These are phyloP conservation scores for Lagopus leucura DNA, from an alignment of 2,113 vertebrate genomes.

Conservation along the genomic window DNA sequence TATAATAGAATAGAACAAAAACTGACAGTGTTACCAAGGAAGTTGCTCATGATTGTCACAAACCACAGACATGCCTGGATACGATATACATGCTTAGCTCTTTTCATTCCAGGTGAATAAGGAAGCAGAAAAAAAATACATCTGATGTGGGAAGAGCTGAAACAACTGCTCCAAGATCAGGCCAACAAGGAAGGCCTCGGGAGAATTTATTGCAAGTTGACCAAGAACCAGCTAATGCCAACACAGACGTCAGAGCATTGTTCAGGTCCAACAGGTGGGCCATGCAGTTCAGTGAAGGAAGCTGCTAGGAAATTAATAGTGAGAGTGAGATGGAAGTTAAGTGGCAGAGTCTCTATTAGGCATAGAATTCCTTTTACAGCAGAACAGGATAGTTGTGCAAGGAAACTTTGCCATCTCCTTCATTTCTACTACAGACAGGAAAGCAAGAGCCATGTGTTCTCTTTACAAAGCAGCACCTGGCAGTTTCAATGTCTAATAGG, in stretches of 20 bases:
- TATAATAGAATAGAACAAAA: neutral
- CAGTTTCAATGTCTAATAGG: neutral
- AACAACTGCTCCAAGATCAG: neutral
- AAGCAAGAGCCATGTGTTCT: neutral
- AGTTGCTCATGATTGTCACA: neutral
- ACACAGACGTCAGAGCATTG: neutral
- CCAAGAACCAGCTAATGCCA: neutral
- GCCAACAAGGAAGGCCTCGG: neutral
- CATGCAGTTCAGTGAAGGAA: neutral
- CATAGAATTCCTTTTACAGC: neutral
- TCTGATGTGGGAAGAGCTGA: neutral
- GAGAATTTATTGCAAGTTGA: neutral
- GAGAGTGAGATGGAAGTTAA: neutral
- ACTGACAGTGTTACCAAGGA: neutral
- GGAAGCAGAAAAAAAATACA: neutral
- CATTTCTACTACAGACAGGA: neutral
- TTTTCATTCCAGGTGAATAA: neutral
- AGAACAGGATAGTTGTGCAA: neutral
- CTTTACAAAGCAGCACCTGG: neutral
- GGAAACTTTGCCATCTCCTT: neutral
- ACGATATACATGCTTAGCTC: neutral
- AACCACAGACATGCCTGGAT: neutral
- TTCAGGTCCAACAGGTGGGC: neutral
- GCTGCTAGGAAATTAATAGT: neutral
- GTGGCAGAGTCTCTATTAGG: neutral